A percentile compares a stretch with the other conserved stretches of the same genome.
Conservation (phyloP, 2,113 vertebrate species). For the Xiphophorus couchianus region DNA sequence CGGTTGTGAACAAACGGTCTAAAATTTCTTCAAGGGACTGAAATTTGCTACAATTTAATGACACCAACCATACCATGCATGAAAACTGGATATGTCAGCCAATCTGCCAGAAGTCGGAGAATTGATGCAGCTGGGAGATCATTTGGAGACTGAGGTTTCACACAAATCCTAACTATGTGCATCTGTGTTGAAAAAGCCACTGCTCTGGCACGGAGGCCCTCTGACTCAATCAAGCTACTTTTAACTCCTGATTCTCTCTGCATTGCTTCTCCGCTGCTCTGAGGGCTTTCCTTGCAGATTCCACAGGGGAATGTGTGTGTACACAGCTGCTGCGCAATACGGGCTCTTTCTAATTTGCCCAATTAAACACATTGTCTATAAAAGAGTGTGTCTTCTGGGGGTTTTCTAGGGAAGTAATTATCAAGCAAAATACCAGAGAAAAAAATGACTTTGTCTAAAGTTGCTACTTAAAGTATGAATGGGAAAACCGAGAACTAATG, state of each 20-base stretch:
- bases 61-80: conserved; percentile 28
- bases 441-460: conserved; percentile 61
- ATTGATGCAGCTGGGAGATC: conserved; percentile 49
- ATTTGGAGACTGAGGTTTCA: conserved; percentile 46
- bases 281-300: conserved; percentile 75
- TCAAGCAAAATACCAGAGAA: conserved; percentile 70
- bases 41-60: no score
- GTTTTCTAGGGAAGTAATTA: conserved; percentile 81
- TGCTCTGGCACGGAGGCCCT: conserved; percentile 57
- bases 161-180: conserved; percentile 62
- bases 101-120: conserved; percentile 44
- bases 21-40: no score
- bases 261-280: conserved; percentile 61
- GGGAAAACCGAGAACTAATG: conserved; percentile 36
- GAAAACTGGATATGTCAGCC: conserved; percentile 30
- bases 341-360: conserved; percentile 77
- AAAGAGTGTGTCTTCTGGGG: conserved; percentile 73
- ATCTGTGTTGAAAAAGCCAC: conserved; percentile 69
- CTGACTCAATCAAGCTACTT: conserved; percentile 54
- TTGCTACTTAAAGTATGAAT: conserved; percentile 55
- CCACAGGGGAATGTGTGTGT: conserved; percentile 69
- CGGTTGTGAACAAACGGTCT: neutral
- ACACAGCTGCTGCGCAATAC: conserved; percentile 81
- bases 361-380: conserved; percentile 83
- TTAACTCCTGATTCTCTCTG: conserved; percentile 48